Conservation (phyloP, 2,113 vertebrate genomes). For the Brachypodius melanocephalos region DNA sequence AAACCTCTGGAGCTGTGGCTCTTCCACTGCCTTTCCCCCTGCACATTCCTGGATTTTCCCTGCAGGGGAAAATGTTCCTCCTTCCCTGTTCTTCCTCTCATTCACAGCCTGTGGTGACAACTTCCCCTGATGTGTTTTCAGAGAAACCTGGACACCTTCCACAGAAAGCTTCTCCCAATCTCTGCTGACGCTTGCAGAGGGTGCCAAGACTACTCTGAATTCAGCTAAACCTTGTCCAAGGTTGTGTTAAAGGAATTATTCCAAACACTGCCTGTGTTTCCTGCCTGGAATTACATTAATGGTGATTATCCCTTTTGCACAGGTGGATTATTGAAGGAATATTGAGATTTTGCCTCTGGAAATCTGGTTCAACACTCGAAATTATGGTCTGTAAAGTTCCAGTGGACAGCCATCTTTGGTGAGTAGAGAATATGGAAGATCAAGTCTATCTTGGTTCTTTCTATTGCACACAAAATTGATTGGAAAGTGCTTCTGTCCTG, state of each 20-base stretch:
- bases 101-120: neutral
- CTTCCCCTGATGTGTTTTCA: neutral
- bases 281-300: neutral
- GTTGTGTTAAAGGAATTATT: neutral
- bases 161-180: neutral
- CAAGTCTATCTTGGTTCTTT: neutral
- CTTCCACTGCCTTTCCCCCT: neutral
- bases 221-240: neutral
- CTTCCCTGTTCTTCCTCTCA: neutral
- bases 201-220: neutral
- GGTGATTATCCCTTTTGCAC: neutral
- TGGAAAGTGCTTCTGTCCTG: neutral
- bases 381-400: neutral
- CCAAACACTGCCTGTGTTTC: neutral
- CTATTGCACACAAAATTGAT: fast-evolving
- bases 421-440: neutral
- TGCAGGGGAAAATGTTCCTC: neutral
- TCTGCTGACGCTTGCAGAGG: neutral
- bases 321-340: neutral
- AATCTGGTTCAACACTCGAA: neutral
- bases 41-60: neutral
- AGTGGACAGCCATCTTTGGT: neutral
- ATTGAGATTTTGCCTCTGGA: neutral
- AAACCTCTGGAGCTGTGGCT: neutral
- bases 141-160: neutral